Evolutionary conservation across 2,888 invertebrate genomes (phyloP), one percentile per base, ranked within the genome.

Genomic region (Hirtodrosophila confusa): DNA sequence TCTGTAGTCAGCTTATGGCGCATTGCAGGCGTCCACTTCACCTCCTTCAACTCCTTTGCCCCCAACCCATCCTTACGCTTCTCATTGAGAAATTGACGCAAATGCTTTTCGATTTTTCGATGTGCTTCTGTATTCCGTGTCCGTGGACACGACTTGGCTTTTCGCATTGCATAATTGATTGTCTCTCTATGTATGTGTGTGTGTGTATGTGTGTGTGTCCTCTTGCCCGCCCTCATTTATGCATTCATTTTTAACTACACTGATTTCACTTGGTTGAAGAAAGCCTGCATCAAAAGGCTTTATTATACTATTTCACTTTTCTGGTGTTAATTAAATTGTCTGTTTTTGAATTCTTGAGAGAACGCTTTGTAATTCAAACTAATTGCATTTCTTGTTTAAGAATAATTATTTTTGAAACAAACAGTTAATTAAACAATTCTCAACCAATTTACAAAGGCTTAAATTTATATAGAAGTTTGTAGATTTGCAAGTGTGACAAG

Each of bases 161-260:
- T 85, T 85, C 77, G 77, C 79, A 80, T 82, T 79, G 82, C 79
- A 80, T 80, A 80, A 80, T 85, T 80, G 80, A 80, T 80, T 85
- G 75, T 78, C 69, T 51, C 47, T 56, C 4, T 37, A 29, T n/a
- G 2, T 48, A 10, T 27, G 3, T 40, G 24, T 45, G 36, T 24
- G 33, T 50, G 27, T 33, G 33, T n/a, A 8, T 29, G 27, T 37
- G 39, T 36, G 6, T 23, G 7, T 17, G 40, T 41, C 8, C 27
- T 0, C 11, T 23, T 44, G 27, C 10, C 29, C 27, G 62, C 43
- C 37, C 47, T 39, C 63, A 66, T 78, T 80, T 80, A 68, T 73
- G 66, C 56, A 78, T 68, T 56, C 69, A 57, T 58, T 65, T 69
- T 54, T 48, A 44, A 23, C 50, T 62, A 62, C 75, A 63, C 48